Evolutionary conservation across 2,888 invertebrate genomes (phyloP), one percentile per base, ranked within the genome.

Genomic region (Pachydiplax longipennis): DNA sequence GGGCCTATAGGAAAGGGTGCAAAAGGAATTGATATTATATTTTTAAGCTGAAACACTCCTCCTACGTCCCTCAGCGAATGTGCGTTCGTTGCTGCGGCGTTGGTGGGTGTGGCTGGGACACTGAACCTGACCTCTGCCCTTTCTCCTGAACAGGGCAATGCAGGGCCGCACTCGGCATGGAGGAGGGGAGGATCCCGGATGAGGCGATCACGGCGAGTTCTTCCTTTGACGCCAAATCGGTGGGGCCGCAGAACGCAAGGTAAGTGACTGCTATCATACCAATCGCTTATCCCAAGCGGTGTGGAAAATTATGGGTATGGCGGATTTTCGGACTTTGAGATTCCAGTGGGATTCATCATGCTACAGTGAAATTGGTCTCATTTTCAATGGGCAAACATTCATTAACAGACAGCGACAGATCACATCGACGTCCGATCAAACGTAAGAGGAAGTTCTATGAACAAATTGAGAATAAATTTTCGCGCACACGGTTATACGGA

Each of bases 171-270:
- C 95, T 98, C 92, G 98, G 98, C 91, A 98, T 98, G 98, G 97
- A 98, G 94, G 97, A 96, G 92, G 97, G 97, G 61, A 95, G 95
- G 93, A 98, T 98, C 93, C 96, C 97, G 90, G 97, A 98, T 94
- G 96, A 96, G 92, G 97, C 97, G 92, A 97, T 98, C 93, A 96
- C 97, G 8, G 97, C 98, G 91, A 98, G 97, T 93, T 98, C 98
- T 90, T 97, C 97, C 92, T 97, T 97, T 94, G 98, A 98, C 93
- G 96, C 96, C 93, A 97, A 97, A 93, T 97, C 97, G 92, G 98
- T 98, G 61, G 98, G 98, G 90, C 98, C 98, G 58, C 96, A 97
- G 93, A 97, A 97, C 93, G 97, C 97, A 92, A 96, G 98, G 98
- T 98, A 95, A 95, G 94, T 93, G 81, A 73, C 73, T 25, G 65